Conservation (phyloP, 2,113 vertebrate genomes). For the Rhagologus leucostigma region DNA sequence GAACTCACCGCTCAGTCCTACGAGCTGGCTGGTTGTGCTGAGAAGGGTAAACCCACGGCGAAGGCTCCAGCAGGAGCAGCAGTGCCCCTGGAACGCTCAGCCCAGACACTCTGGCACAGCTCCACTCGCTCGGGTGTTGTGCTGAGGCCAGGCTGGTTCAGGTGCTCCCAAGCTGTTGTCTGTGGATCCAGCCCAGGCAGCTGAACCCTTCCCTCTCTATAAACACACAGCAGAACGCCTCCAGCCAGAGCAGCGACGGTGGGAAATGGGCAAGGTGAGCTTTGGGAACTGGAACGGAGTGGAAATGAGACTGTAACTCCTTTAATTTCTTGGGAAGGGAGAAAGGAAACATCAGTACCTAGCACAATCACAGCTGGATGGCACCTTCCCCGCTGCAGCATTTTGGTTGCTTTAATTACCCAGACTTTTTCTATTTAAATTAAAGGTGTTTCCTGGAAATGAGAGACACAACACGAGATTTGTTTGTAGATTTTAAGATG, state of each 20-base stretch:
- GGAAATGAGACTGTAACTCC: not conserved
- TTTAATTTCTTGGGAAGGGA: not conserved
- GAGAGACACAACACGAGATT: not conserved
- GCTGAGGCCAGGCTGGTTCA: not conserved
- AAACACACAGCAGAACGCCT: not conserved
- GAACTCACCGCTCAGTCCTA: not conserved
- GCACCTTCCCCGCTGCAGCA: not conserved
- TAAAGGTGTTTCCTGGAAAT: not conserved
- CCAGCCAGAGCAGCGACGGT: not conserved
- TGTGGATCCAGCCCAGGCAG: not conserved
- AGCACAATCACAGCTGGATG: not conserved
- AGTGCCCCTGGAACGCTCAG: not conserved
- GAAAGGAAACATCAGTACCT: not conserved
- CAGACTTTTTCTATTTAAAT: not conserved
- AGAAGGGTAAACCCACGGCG: fast-evolving
- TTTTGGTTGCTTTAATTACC: not conserved
- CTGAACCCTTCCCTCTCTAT: not conserved
- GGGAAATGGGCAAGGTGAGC: not conserved
- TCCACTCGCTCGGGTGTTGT: fast-evolving
- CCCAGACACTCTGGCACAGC: not conserved
- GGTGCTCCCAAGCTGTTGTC: not conserved
- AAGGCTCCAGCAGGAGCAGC: not conserved
- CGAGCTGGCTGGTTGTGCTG: not conserved
- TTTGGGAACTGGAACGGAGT: not conserved
- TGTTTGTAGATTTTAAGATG: not conserved